phyloP scores from a whole-genome alignment of 2,113 vertebrate genomes.

The Fregetta grallaria region DNA sequence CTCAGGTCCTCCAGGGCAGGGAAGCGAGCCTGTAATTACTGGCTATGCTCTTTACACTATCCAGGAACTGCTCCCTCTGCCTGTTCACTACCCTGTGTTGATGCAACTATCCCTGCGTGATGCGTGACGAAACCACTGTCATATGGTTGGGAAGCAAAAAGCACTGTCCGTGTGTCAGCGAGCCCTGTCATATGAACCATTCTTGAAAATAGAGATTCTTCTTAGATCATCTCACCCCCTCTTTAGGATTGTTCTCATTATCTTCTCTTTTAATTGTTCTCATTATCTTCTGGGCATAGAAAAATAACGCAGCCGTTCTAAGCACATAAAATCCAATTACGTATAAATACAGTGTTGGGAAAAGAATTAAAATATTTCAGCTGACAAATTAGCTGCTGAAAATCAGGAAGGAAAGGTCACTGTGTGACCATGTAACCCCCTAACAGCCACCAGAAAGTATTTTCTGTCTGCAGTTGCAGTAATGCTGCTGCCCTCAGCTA shows the following conservation, averaged over 20 bases:
- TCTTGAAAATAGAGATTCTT: not conserved
- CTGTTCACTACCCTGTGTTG: not conserved
- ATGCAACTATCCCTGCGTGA: not conserved
- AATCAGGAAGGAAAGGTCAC: constrained; percentile 47
- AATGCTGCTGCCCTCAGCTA: not conserved
- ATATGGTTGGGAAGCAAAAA: not conserved
- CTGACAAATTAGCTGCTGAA: not conserved
- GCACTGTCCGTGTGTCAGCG: not conserved
- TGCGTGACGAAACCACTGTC: not conserved
- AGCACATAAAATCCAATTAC: not conserved
- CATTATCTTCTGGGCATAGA: not conserved
- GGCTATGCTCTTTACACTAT: not conserved
- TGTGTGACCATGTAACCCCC: not conserved
- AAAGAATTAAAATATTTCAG: not conserved
- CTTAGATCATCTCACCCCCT: not conserved
- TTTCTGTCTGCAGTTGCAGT: not conserved
- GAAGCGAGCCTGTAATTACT: not conserved
- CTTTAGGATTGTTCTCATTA: not conserved
- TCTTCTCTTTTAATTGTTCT: not conserved
- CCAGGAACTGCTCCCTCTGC: not conserved
- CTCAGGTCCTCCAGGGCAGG: not conserved
- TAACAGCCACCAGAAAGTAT: not conserved
- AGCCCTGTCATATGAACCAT: not conserved
- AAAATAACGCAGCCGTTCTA: not conserved
- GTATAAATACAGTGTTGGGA: not conserved